Evolutionary conservation across 2,113 vertebrate genomes (phyloP).

Genomic region (Carollia perspicillata): DNA sequence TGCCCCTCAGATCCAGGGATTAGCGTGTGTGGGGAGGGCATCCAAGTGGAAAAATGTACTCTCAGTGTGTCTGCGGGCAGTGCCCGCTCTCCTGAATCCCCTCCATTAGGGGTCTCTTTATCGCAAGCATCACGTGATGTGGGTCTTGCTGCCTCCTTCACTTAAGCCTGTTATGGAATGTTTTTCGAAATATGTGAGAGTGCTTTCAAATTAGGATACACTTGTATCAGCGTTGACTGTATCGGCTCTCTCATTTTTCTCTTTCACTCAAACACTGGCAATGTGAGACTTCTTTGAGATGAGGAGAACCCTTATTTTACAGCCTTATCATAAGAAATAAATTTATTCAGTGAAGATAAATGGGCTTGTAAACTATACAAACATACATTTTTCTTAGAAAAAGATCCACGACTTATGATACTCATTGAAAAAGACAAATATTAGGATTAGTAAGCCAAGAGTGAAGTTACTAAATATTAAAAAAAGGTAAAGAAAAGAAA

Average conservation of each 20-base stretch:
- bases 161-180: conserved; percentile 61
- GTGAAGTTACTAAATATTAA: conserved; percentile 48
- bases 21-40: conserved; percentile 67
- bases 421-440: conserved; percentile 48
- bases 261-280: neutral
- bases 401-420: neutral
- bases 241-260: conserved; percentile 1
- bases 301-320: neutral
- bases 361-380: neutral
- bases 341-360: neutral
- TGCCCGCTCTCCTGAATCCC: conserved; percentile 16
- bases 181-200: conserved; percentile 63
- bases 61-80: conserved; percentile 51
- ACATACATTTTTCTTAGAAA: neutral
- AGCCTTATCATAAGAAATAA: neutral
- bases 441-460: conserved; percentile 34
- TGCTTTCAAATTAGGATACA: conserved; percentile 46
- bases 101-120: conserved; percentile 70
- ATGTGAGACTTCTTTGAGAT: conserved; percentile 6
- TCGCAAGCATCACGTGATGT: conserved; percentile 52
- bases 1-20: conserved; percentile 73
- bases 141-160: conserved; percentile 15
- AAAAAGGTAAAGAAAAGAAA: neutral
- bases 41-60: conserved; percentile 74
- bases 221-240: neutral